Percentiles rank a stretch among this genome's conserved stretches.
Evolutionary conservation across 2,797 vertebrate genomes (phyloP).

Genomic region (Neostethus bicornis): DNA sequence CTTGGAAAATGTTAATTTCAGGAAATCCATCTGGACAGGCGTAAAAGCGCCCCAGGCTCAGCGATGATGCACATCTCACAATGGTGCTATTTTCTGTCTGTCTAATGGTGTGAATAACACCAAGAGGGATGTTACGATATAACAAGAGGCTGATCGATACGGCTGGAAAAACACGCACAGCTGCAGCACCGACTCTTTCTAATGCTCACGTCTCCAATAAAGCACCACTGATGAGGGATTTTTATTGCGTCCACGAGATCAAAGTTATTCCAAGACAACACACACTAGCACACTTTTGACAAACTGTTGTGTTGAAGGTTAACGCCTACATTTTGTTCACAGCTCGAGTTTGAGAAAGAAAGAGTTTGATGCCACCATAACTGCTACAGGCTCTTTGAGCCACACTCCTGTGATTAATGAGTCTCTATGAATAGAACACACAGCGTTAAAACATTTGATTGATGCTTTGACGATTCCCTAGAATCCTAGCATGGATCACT

Average conservation of each 20-base stretch:
- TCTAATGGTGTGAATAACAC: slow-evolving; percentile 69
- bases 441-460: slow-evolving; percentile 62
- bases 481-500: slow-evolving; percentile 60
- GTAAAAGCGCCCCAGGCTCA: slow-evolving; percentile 49
- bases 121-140: slow-evolving; percentile 58
- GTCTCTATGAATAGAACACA: slow-evolving; percentile 68
- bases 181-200: slow-evolving; percentile 37
- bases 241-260: slow-evolving; percentile 11
- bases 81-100: slow-evolving; percentile 63
- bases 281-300: slow-evolving; percentile 8
- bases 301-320: slow-evolving; percentile 32
- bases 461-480: slow-evolving; percentile 66
- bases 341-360: slow-evolving; percentile 35
- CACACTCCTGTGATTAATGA: slow-evolving; percentile 68
- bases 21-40: slow-evolving; percentile 63
- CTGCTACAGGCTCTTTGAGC: slow-evolving; percentile 49
- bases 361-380: slow-evolving; percentile 41
- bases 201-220: slow-evolving; percentile 28
- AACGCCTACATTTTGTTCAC: slow-evolving; percentile 42
- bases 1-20: slow-evolving; percentile 62
- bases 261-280: slow-evolving; percentile 5
- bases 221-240: slow-evolving; percentile 26
- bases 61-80: slow-evolving; percentile 58
- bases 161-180: slow-evolving; percentile 60
- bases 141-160: slow-evolving; percentile 69